These are phyloP conservation scores for Sphyrna mokarran DNA, from an alignment of 2,113 vertebrate genomes.

Conservation along the genomic window DNA sequence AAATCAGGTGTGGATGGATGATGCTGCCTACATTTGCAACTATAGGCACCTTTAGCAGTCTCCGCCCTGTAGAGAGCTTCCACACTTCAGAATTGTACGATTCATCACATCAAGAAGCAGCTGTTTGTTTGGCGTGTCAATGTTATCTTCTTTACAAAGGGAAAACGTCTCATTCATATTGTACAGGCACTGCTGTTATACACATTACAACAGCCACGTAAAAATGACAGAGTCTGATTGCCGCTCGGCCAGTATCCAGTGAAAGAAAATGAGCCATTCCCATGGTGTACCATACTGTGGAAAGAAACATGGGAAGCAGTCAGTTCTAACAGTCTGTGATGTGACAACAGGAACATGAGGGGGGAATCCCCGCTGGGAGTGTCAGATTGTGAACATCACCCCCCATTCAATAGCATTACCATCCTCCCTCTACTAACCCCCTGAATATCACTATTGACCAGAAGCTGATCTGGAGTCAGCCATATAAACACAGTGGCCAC, in stretches of 20 bases:
- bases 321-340: too few relatives aligned
- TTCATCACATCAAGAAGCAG: neutral
- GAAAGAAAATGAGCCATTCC: constrained; percentile 56
- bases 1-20: neutral
- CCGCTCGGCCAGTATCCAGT: constrained; percentile 53
- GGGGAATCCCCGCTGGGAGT: neutral
- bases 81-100: neutral
- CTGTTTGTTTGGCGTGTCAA: neutral
- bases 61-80: neutral
- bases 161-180: neutral
- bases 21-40: neutral
- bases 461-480: too few relatives aligned
- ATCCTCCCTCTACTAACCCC: too few relatives aligned
- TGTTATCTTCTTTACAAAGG: neutral
- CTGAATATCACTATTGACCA: too few relatives aligned
- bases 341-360: too few relatives aligned
- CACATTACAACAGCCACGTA: constrained; percentile 53
- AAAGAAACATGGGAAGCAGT: constrained; percentile 10
- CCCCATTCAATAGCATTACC: too few relatives aligned
- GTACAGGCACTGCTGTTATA: constrained; percentile 45
- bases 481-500: too few relatives aligned
- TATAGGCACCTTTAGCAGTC: neutral
- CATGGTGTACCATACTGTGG: constrained; percentile 47
- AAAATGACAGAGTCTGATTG: constrained; percentile 49
- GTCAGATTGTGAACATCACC: too few relatives aligned